phyloP scores from a whole-genome alignment of 2,888 invertebrate genomes.

The Zygaena filipendulae region DNA sequence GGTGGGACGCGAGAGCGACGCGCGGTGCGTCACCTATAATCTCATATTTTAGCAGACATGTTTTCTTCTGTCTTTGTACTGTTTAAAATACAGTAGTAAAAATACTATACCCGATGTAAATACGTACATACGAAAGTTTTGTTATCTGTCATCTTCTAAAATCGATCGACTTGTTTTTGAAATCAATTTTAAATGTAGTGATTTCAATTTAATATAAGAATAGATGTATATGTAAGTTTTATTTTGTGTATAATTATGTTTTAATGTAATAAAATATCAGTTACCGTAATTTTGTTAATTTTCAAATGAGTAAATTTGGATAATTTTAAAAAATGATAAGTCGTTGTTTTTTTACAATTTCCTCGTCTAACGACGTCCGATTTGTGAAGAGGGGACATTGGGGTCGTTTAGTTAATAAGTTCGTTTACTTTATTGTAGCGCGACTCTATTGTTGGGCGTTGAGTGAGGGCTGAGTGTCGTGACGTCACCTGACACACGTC shows the following conservation, averaged over 20 bases:
- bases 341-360: conserved; percentile 55
- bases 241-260: conserved; percentile 50
- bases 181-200: conserved; percentile 52
- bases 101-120: conserved; percentile 56
- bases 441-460: conserved; percentile 31
- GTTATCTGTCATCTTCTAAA: conserved; percentile 64
- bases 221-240: conserved; percentile 36
- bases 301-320: conserved; percentile 61
- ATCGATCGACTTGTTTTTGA: conserved; percentile 58
- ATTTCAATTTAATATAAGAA: conserved; percentile 52
- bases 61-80: conserved; percentile 44
- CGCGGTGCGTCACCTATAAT: too few relatives aligned
- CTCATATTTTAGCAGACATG: conserved; percentile 45
- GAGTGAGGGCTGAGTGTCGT: too few relatives aligned
- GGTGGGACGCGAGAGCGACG: conserved; percentile 11
- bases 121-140: conserved; percentile 51
- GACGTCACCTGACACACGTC: too few relatives aligned
- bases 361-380: conserved; percentile 39
- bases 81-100: conserved; percentile 53
- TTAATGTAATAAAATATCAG: conserved; percentile 58
- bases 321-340: conserved; percentile 49
- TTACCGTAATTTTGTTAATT: conserved; percentile 62
- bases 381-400: too few relatives aligned
- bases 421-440: conserved; percentile 37
- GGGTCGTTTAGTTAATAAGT: conserved; percentile 25